A percentile compares a stretch with the other conserved stretches of the same genome.
Evolutionary conservation across 2,113 vertebrate species (phyloP).

Genomic region (Colossoma macropomum): DNA sequence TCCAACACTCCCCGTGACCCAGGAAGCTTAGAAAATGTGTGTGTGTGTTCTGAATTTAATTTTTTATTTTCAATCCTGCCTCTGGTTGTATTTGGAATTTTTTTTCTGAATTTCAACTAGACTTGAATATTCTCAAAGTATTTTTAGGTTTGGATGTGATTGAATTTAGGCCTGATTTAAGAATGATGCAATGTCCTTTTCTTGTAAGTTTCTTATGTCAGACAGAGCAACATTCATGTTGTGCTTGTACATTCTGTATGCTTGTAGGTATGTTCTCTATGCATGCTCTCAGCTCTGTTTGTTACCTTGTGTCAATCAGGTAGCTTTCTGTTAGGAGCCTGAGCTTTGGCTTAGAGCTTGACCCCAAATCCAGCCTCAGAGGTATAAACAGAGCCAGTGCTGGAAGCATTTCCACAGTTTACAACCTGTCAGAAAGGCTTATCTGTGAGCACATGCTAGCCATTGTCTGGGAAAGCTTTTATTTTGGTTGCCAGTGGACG

Average conservation of each 20-base stretch:
- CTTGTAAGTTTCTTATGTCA: no score
- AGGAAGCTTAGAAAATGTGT: no score
- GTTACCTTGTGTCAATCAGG: constrained; percentile 21
- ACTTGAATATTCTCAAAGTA: no score
- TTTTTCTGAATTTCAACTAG: no score
- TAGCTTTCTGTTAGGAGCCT: not conserved
- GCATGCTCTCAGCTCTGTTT: not conserved
- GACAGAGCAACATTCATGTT: not conserved
- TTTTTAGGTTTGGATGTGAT: no score
- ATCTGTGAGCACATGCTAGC: constrained; percentile 43
- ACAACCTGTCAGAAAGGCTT: constrained; percentile 51
- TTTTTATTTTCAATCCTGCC: no score
- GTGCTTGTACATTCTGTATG: not conserved
- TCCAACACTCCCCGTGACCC: no score
- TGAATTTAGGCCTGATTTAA: no score
- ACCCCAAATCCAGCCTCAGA: constrained; percentile 31
- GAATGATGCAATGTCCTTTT: no score
- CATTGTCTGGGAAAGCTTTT: constrained; percentile 39
- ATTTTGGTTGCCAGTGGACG: constrained; percentile 48
- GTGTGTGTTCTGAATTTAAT: no score
- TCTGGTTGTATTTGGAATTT: no score
- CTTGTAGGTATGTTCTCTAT: not conserved
- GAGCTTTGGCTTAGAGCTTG: not conserved
- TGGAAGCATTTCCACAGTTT: constrained; percentile 46
- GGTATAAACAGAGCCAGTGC: constrained; percentile 35